Percentiles rank a stretch among this genome's conserved stretches.
Conservation (phyloP, 2,888 invertebrate species). For the Heliothis peltigera region DNA sequence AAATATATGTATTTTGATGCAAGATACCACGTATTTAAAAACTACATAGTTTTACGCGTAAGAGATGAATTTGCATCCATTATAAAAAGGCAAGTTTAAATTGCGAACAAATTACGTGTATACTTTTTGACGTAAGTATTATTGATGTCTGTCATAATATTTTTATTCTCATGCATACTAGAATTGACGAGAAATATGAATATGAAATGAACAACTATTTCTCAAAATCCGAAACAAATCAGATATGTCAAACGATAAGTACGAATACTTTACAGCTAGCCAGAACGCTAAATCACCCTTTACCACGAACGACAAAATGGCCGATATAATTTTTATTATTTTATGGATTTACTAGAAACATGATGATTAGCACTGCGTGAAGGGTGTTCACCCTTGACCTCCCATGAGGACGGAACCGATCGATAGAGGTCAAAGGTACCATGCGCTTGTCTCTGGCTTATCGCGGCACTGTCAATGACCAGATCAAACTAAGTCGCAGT, state of each 20-base stretch:
- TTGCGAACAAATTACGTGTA: too few species aligned
- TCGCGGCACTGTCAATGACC: slow-evolving; percentile 33
- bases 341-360: slow-evolving; percentile 29
- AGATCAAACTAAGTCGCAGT: slow-evolving; percentile 17
- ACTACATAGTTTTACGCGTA: too few species aligned
- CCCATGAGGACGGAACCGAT: slow-evolving; percentile 31
- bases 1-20: too few species aligned
- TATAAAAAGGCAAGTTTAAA: too few species aligned
- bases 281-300: slow-evolving; percentile 33
- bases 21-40: too few species aligned
- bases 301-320: slow-evolving; percentile 38
- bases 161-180: neutral
- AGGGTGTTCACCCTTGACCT: slow-evolving; percentile 34
- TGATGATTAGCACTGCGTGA: slow-evolving; percentile 35
- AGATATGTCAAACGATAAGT: slow-evolving; percentile 19
- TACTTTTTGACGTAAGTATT: too few species aligned
- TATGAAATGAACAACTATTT: slow-evolving; percentile 12
- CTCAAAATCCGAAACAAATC: slow-evolving; percentile 12
- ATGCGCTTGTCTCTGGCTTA: slow-evolving; percentile 24
- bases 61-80: too few species aligned
- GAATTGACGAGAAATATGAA: slow-evolving; percentile 3
- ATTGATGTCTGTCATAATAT: too few species aligned
- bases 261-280: slow-evolving; percentile 1
- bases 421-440: slow-evolving; percentile 44
- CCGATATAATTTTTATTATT: slow-evolving; percentile 26